Percentiles rank a stretch among this genome's conserved stretches.
Evolutionary conservation across 1,140 invertebrate species (phyloP).

Genomic region (Halyomorpha halys): DNA sequence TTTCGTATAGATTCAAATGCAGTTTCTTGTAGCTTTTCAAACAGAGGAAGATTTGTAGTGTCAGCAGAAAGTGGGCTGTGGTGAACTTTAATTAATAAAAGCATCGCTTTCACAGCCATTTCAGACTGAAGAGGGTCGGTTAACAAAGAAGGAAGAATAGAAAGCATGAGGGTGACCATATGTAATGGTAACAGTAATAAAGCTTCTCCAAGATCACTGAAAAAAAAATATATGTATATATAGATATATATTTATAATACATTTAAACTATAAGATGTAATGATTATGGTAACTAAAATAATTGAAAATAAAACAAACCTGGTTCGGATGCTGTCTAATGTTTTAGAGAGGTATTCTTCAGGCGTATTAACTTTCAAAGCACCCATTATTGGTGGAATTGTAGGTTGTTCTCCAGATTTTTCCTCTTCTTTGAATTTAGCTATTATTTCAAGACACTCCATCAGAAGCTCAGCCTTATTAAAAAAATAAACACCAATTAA

Average conservation of each 20-base stretch:
- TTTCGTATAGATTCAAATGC: slow-evolving; percentile 46
- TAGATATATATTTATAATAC: background rate
- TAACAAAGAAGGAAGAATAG: slow-evolving; percentile 63
- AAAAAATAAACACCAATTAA: no score
- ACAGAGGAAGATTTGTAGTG: slow-evolving; percentile 51
- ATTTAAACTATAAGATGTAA: background rate
- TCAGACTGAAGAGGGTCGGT: slow-evolving; percentile 55
- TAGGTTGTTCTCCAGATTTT: slow-evolving; percentile 35
- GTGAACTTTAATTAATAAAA: slow-evolving; percentile 76
- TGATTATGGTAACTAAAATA: background rate
- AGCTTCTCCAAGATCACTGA: slow-evolving; percentile 77
- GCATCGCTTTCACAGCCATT: slow-evolving; percentile 56
- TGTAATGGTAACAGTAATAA: slow-evolving; percentile 72
- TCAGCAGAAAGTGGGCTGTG: slow-evolving; percentile 69
- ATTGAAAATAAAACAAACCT: slow-evolving; percentile 40
- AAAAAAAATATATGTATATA: slow-evolving; percentile 18
- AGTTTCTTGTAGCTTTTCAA: slow-evolving; percentile 54
- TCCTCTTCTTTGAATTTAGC: slow-evolving; percentile 47
- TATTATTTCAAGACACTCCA: slow-evolving; percentile 78
- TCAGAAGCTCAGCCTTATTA: slow-evolving; percentile 68
- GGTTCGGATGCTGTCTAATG: slow-evolving; percentile 61
- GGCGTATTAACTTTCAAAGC: slow-evolving; percentile 60
- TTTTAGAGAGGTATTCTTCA: slow-evolving; percentile 71
- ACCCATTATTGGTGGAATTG: slow-evolving; percentile 61
- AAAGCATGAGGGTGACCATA: slow-evolving; percentile 50